Percentiles rank a stretch among this genome's conserved stretches.
These are phyloP conservation scores for Metacarcinus magister DNA, from an alignment of 2,888 invertebrate species.

Conservation along the genomic window DNA sequence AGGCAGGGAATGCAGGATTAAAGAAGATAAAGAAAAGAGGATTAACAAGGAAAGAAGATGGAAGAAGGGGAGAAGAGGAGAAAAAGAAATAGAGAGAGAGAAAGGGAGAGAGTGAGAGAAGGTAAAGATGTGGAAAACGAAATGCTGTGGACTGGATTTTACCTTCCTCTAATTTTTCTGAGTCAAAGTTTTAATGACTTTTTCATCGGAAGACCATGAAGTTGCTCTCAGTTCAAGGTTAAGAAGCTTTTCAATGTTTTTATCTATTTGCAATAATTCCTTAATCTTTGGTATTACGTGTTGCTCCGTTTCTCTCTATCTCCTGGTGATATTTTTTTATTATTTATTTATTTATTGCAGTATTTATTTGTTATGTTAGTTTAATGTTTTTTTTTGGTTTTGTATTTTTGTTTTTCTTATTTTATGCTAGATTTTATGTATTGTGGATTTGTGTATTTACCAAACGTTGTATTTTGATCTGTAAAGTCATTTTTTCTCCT, in stretches of 20 bases:
- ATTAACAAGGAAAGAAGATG: background rate
- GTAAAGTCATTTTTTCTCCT: no score
- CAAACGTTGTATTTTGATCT: no score
- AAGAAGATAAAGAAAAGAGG: background rate
- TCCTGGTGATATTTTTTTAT: background rate
- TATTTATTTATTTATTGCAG: background rate
- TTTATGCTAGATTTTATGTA: no score
- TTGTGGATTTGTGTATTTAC: no score
- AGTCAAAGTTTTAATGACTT: slow-evolving; percentile 28
- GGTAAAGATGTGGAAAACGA: background rate
- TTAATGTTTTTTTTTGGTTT: background rate
- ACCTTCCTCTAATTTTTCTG: background rate
- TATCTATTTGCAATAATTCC: background rate
- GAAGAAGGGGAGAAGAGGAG: background rate
- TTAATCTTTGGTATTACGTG: slow-evolving; percentile 7
- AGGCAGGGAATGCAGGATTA: background rate
- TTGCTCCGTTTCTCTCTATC: background rate
- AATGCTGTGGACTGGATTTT: background rate
- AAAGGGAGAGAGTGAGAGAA: background rate
- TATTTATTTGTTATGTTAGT: background rate
- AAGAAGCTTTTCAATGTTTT: background rate
- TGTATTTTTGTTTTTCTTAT: background rate
- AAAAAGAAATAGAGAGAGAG: background rate
- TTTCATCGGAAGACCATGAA: slow-evolving; percentile 31
- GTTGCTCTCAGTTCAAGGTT: background rate